Conservation (phyloP, 1,140 invertebrate species). For the Drosophila kepulauana region DNA sequence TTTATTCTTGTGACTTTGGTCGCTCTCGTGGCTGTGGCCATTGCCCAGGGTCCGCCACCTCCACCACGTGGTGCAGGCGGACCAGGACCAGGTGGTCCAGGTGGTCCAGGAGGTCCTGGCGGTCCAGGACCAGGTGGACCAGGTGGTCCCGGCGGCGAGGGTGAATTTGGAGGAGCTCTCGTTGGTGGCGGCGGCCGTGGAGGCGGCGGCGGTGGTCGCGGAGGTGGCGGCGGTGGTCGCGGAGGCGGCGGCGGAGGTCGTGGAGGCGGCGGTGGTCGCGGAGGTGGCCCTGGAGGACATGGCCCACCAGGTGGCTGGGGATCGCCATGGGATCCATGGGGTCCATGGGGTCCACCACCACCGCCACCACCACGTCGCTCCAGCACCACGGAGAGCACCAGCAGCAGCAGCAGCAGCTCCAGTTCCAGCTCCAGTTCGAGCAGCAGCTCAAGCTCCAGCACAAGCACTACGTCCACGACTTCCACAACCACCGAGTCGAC, state of each 20-base stretch:
- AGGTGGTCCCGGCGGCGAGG: too few relatives aligned
- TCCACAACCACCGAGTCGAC: neutral
- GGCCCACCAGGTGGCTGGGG: neutral
- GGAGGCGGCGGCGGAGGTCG: neutral
- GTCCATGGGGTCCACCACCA: too few relatives aligned
- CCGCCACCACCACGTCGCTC: conserved; percentile 4
- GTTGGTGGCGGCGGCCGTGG: neutral
- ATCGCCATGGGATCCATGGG: too few relatives aligned
- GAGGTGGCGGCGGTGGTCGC: neutral
- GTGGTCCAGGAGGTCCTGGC: neutral
- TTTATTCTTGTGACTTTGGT: conserved; percentile 43
- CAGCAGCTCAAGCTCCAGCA: neutral
- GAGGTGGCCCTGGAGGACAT: neutral
- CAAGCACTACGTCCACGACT: conserved; percentile 11
- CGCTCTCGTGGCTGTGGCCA: conserved; percentile 49
- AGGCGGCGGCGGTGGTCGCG: neutral
- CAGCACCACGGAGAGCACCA: conserved; percentile 11
- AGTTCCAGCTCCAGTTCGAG: conserved; percentile 25
- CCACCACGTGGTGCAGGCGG: neutral
- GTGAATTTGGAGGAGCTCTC: too few relatives aligned
- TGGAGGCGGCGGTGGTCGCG: neutral
- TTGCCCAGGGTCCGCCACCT: conserved; percentile 40
- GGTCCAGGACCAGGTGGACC: too few relatives aligned
- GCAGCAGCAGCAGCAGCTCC: neutral
- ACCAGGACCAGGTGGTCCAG: too few relatives aligned